A percentile compares a stretch with the other conserved stretches of the same genome.
These are phyloP conservation scores for Solenopsis invicta DNA, from an alignment of 1,140 invertebrate genomes.

Conservation along the genomic window DNA sequence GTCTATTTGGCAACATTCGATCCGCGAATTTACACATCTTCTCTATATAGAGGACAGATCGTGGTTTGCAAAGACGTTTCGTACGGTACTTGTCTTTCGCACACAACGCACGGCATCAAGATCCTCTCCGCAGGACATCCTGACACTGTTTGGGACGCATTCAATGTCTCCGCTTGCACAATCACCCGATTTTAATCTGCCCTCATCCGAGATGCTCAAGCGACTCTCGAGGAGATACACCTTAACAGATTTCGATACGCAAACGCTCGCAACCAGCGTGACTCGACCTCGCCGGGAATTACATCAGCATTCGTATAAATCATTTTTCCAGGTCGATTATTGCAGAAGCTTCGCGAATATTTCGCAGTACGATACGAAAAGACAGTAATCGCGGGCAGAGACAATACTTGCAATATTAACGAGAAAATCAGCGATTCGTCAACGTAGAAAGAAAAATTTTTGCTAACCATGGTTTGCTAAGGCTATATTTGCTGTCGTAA, in stretches of 20 bases:
- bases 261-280: slow-evolving; percentile 15
- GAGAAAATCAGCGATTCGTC: background rate
- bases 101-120: slow-evolving; percentile 15
- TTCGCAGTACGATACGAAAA: background rate
- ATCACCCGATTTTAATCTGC: slow-evolving; percentile 49
- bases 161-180: slow-evolving; percentile 50
- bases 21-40: slow-evolving; percentile 18
- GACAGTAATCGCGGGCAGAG: background rate
- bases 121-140: slow-evolving; percentile 31
- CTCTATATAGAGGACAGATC: background rate
- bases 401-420: background rate
- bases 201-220: slow-evolving; percentile 28
- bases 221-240: background rate
- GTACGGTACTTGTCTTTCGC: slow-evolving; percentile 22
- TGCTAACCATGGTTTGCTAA: too few relatives aligned
- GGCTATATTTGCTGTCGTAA: too few relatives aligned
- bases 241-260: slow-evolving; percentile 67
- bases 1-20: background rate
- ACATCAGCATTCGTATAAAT: slow-evolving; percentile 64
- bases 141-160: slow-evolving; percentile 31
- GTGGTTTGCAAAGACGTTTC: slow-evolving; percentile 3
- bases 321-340: slow-evolving; percentile 53
- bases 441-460: too few relatives aligned
- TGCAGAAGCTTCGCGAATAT: slow-evolving; percentile 41
- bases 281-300: slow-evolving; percentile 48